Percentiles rank a stretch among this genome's conserved stretches.
phyloP scores from a whole-genome alignment of 92 coral and sea anemone species.

The Porites rus region DNA sequence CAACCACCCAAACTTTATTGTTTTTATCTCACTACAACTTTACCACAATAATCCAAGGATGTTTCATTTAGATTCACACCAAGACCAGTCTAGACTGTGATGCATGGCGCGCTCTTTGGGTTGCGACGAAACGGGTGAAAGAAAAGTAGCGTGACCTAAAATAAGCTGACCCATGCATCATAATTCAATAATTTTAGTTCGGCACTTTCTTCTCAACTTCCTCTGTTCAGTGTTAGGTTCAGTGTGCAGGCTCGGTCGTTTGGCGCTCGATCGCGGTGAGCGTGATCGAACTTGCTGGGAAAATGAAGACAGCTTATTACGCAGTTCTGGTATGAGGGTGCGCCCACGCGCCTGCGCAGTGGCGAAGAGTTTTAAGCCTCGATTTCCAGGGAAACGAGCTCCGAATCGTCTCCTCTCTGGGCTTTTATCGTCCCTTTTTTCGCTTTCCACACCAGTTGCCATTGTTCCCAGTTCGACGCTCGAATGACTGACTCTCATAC shows the following conservation, averaged over 20 bases:
- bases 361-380: conserved; percentile 79
- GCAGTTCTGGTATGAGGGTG: conserved; percentile 89
- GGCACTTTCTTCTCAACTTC: conserved; percentile 75
- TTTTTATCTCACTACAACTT: too few species aligned
- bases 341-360: conserved; percentile 93
- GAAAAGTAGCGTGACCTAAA: background rate
- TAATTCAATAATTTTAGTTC: conserved; percentile 87
- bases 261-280: conserved; percentile 72
- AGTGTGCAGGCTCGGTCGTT: conserved; percentile 51
- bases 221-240: conserved; percentile 57
- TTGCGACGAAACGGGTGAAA: too few species aligned
- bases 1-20: too few species aligned
- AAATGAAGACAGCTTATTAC: conserved; percentile 90
- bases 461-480: conserved; percentile 36
- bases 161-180: conserved; percentile 3
- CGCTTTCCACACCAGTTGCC: background rate
- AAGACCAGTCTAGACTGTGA: too few species aligned
- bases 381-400: conserved; percentile 64
- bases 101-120: too few species aligned
- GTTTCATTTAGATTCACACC: too few species aligned
- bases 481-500: conserved; percentile 26
- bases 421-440: conserved; percentile 16
- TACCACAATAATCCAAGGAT: too few species aligned
- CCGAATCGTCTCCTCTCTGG: conserved; percentile 52
- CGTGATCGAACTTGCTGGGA: conserved; percentile 68